Evolutionary conservation across 2,888 invertebrate species (phyloP), one percentile per base, ranked within the genome.

Genomic region (Thecocarcelia acutangulata): DNA sequence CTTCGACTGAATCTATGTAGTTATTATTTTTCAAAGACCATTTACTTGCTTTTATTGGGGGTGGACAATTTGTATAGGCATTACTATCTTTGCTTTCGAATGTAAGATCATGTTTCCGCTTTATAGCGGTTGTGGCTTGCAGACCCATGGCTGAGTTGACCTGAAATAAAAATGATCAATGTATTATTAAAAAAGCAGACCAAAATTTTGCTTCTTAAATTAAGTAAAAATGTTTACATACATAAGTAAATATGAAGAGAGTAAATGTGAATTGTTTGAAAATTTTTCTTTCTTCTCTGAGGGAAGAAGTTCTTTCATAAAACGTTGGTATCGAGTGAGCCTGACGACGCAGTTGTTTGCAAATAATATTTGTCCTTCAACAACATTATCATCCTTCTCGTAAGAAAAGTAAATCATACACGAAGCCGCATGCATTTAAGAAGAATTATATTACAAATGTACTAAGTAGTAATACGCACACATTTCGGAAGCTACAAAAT

Each of bases 101-200:
- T 83, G 89, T 90, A 82, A 90, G 88, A 91, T 94, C 93, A 89
- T 93, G 92, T 92, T 94, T 93, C 91, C 93, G 93, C 93, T 94
- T 93, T 88, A 93, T 93, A 91, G 94, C 93, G 90, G 94, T 93
- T 85, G 91, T 89, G 87, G 93, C 93, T 93, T 94, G 94, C 92
- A 94, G 92, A 93, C 94, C 94, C 94, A 94, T 94, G 93, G 94
- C 93, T 93, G 93, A 93, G 93, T 89, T 89, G 77, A 90, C 88
- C 91, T 91, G 28, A 61, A 82, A 78, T 28, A 0, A 66, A 1
- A 70, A n/a, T n/a, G n/a, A n/a, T n/a, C n/a, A 40, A 59, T 6
- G 13, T 24, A 44, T 44, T 52, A 13, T 13, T n/a, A 42, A n/a
- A 13, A 50, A 73, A 61, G 63, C 44, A 52, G 13, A 70, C 64